Evolutionary conservation across 2,888 invertebrate species (phyloP).

Genomic region (Saturnia pavonia): DNA sequence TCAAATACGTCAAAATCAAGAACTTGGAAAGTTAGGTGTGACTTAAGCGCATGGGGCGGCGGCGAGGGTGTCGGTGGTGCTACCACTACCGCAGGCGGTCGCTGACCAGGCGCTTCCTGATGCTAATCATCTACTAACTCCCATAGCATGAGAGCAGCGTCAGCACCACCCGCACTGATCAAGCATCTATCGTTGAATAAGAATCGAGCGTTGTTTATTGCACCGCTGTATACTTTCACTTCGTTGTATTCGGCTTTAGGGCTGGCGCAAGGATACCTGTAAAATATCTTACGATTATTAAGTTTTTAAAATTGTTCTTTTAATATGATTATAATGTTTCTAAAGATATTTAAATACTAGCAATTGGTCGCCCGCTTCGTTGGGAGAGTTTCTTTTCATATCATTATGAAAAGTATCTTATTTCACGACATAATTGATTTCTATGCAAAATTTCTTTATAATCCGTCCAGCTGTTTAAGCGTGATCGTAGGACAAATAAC

Average conservation of each 20-base stretch:
- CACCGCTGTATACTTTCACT: constrained; percentile 92
- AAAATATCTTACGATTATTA: constrained; percentile 23
- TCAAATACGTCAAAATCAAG: constrained; percentile 71
- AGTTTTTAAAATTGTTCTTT: not conserved
- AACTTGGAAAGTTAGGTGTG: constrained; percentile 61
- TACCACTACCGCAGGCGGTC: constrained; percentile 62
- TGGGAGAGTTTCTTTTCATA: too few species aligned
- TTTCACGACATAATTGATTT: too few species aligned
- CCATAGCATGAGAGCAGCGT: constrained; percentile 96
- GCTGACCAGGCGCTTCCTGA: constrained; percentile 55
- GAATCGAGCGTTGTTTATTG: constrained; percentile 90
- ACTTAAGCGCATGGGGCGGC: constrained; percentile 53
- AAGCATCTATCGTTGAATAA: constrained; percentile 93
- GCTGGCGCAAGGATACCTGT: constrained; percentile 91
- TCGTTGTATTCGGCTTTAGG: constrained; percentile 94
- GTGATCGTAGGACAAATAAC: too few species aligned
- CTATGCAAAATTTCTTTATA: too few species aligned
- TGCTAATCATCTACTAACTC: constrained; percentile 91
- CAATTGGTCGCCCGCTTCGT: too few species aligned
- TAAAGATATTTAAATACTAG: too few species aligned
- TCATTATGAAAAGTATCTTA: too few species aligned
- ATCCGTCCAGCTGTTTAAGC: too few species aligned
- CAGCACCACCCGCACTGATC: constrained; percentile 92
- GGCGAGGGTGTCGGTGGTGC: constrained; percentile 72
- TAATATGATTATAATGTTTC: too few species aligned